A percentile compares a stretch with the other conserved stretches of the same genome.
phyloP scores from a whole-genome alignment of 2,797 vertebrate genomes.

The Argya squamiceps region DNA sequence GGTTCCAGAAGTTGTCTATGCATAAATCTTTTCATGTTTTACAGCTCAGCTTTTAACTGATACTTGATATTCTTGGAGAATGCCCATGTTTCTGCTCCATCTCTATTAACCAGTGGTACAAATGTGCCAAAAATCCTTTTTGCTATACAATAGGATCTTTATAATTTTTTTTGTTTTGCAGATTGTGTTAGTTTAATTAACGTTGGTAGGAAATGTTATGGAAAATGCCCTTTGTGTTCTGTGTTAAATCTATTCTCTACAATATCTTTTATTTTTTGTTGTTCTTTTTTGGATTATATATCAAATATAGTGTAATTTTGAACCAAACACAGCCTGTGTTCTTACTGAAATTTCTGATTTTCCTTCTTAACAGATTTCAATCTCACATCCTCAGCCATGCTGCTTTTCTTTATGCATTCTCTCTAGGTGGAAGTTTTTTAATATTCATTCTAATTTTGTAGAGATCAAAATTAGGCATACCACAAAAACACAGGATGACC shows the following conservation, averaged over 20 bases:
- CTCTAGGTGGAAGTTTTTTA: not conserved
- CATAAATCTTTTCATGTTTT: constrained; percentile 60
- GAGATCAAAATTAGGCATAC: not conserved
- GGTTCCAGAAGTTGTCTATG: not conserved
- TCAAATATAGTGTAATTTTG: not conserved
- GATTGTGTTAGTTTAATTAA: not conserved
- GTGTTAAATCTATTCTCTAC: not conserved
- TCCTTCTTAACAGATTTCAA: not conserved
- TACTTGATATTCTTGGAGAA: constrained; percentile 49
- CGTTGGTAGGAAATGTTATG: not conserved
- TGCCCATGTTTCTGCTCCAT: constrained; percentile 7
- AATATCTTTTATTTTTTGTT: not conserved
- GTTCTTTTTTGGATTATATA: not conserved
- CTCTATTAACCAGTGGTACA: not conserved
- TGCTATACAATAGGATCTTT: not conserved
- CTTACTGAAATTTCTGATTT: not conserved
- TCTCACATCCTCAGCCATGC: not conserved
- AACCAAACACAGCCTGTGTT: not conserved
- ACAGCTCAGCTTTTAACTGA: constrained; percentile 53
- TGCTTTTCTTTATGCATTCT: not conserved
- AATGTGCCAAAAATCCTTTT: constrained; percentile 54
- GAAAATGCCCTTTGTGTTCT: not conserved
- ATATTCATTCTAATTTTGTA: not conserved
- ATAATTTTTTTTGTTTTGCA: not conserved
- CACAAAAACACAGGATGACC: not conserved